phyloP scores from a whole-genome alignment of 2,113 vertebrate genomes.

The Sardina pilchardus region DNA sequence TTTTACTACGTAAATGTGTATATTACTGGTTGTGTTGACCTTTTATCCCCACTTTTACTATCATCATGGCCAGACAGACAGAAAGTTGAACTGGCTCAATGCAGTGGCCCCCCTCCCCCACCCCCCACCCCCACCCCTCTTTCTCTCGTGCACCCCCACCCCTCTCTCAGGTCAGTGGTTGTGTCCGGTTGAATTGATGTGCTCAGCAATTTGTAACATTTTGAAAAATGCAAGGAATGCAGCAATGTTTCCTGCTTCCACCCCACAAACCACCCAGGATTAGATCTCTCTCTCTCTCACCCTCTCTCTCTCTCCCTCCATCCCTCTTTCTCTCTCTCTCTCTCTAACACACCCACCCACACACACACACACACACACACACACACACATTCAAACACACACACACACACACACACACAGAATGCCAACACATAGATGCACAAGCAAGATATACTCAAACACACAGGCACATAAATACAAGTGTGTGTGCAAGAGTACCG shows the following conservation, averaged over 20 bases:
- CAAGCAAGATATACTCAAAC: no score
- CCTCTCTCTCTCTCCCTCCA: background rate
- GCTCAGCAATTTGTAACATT: slow-evolving; percentile 51
- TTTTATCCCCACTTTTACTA: no score
- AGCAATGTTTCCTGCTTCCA: slow-evolving; percentile 51
- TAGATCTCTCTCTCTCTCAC: background rate
- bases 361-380: background rate
- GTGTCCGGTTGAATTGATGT: slow-evolving; percentile 46
- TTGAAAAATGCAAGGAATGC: slow-evolving; percentile 53
- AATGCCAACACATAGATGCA: background rate
- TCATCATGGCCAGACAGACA: no score
- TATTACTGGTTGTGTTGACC: no score
- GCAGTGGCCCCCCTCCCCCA: background rate
- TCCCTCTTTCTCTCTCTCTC: background rate
- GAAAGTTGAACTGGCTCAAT: background rate
- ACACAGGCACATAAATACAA: background rate
- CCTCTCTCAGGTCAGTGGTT: slow-evolving; percentile 33
- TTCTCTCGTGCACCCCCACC: background rate
- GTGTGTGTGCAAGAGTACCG: background rate
- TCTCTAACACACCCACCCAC: background rate
- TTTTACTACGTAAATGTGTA: no score
- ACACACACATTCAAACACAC: background rate
- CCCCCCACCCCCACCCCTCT: background rate
- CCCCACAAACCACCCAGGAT: slow-evolving; percentile 42
- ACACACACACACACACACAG: slow-evolving; percentile 32